phyloP scores from a whole-genome alignment of 1,140 invertebrate genomes.

The Forficula auricularia region DNA sequence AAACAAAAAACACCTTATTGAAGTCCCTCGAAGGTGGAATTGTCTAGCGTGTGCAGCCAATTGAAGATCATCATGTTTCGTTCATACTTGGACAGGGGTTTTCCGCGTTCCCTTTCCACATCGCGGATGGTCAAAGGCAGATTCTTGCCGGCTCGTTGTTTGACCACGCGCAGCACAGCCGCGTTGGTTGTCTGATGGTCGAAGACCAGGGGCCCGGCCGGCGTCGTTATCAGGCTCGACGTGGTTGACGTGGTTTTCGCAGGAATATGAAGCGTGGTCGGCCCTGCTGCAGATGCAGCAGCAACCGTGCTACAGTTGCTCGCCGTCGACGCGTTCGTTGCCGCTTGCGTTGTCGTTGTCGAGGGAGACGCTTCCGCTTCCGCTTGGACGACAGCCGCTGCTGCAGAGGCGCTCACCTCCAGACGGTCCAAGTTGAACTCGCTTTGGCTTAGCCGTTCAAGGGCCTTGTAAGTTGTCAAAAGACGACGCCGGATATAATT shows the following conservation, averaged over 20 bases:
- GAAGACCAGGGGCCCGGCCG: conserved; percentile 4
- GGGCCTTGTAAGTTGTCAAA: conserved; percentile 59
- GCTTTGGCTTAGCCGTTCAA: conserved; percentile 62
- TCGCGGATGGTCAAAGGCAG: conserved; percentile 52
- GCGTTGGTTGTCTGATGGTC: conserved; percentile 13
- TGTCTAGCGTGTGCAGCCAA: conserved; percentile 72
- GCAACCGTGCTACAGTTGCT: too few species aligned
- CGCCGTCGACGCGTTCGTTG: not conserved
- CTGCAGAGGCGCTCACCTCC: conserved; percentile 36
- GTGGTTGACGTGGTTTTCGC: not conserved
- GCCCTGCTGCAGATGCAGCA: not conserved
- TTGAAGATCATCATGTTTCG: conserved; percentile 86
- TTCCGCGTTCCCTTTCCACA: conserved; percentile 60
- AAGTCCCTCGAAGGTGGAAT: conserved; percentile 35
- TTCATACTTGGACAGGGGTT: conserved; percentile 70
- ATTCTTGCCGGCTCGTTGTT: conserved; percentile 31
- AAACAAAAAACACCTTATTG: too few species aligned
- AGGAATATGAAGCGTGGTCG: conserved; percentile 9
- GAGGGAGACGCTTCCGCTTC: conserved; percentile 15
- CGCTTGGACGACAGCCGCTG: conserved; percentile 17
- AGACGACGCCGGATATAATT: conserved; percentile 54
- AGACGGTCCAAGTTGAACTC: conserved; percentile 62
- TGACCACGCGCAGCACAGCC: conserved; percentile 25
- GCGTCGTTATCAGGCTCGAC: not conserved
- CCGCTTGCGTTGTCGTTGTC: not conserved